A percentile compares a stretch with the other conserved stretches of the same genome.
Conservation (phyloP, 2,888 invertebrate genomes). For the Philhelius pedissequus region DNA sequence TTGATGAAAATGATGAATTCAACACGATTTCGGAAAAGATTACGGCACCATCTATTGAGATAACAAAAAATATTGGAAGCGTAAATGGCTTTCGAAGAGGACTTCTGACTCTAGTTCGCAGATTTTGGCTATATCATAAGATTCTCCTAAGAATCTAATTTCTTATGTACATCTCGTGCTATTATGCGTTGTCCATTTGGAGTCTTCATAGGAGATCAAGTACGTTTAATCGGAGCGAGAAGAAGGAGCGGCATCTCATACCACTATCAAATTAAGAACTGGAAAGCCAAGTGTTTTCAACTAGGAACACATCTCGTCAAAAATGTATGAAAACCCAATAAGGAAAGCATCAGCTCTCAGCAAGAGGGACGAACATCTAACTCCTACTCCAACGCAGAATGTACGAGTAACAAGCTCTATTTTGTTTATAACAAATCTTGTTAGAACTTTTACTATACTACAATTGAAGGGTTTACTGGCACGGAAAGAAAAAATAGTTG, state of each 20-base stretch:
- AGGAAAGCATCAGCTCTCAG: conserved; percentile 88
- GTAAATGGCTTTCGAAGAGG: conserved; percentile 79
- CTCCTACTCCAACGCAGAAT: conserved; percentile 88
- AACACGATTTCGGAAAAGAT: conserved; percentile 31
- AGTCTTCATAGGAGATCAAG: conserved; percentile 78
- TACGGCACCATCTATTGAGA: conserved; percentile 32
- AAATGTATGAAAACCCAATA: conserved; percentile 36
- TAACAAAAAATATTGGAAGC: conserved; percentile 77
- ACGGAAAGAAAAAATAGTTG: conserved; percentile 91
- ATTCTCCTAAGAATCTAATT: conserved; percentile 85
- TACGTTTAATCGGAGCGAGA: conserved; percentile 76
- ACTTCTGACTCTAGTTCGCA: conserved; percentile 80
- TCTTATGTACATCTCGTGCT: conserved; percentile 82
- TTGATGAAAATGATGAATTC: conserved; percentile 41
- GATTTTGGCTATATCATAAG: conserved; percentile 86
- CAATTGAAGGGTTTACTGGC: conserved; percentile 94
- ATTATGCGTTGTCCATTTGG: conserved; percentile 80
- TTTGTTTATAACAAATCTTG: conserved; percentile 92
- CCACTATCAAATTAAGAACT: conserved; percentile 51
- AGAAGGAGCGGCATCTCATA: conserved; percentile 73
- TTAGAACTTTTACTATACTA: conserved; percentile 94
- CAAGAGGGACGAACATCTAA: conserved; percentile 80
- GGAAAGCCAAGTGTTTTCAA: conserved; percentile 50
- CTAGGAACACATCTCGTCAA: conserved; percentile 32
- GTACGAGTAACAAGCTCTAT: conserved; percentile 87